phyloP scores from a whole-genome alignment of 2,113 vertebrate species.

The Sylvia atricapilla region DNA sequence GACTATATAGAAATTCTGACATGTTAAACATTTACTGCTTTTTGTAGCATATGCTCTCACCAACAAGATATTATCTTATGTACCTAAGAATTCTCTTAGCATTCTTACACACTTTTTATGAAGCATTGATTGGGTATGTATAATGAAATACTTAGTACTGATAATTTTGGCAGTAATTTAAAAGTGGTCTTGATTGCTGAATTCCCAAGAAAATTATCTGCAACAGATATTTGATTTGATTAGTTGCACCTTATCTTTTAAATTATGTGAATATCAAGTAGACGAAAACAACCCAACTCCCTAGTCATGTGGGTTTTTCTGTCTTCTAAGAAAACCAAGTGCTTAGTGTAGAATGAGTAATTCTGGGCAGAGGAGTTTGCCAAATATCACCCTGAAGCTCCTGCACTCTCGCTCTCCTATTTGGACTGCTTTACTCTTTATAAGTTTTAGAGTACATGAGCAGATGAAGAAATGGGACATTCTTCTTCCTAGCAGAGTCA shows the following conservation, averaged over 20 bases:
- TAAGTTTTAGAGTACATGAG: not conserved
- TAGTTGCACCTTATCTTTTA: not conserved
- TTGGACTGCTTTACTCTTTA: not conserved
- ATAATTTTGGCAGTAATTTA: not conserved
- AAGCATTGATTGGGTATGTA: not conserved
- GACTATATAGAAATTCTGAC: not conserved
- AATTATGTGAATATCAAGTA: not conserved
- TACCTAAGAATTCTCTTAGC: not conserved
- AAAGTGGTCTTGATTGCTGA: slow-evolving; percentile 35
- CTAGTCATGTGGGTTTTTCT: not conserved
- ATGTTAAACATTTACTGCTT: not conserved
- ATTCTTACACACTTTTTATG: not conserved
- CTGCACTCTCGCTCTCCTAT: not conserved
- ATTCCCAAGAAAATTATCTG: not conserved
- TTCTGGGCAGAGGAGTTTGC: not conserved
- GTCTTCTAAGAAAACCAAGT: not conserved
- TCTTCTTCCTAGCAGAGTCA: not conserved
- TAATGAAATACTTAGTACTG: not conserved
- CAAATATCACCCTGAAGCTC: not conserved
- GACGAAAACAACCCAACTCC: not conserved
- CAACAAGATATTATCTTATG: not conserved
- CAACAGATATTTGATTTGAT: slow-evolving; percentile 42
- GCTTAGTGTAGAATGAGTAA: not conserved
- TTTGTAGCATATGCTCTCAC: not conserved
- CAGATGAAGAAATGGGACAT: not conserved